Evolutionary conservation across 1,140 invertebrate species (phyloP).

Genomic region (Zaprionus vittiger): DNA sequence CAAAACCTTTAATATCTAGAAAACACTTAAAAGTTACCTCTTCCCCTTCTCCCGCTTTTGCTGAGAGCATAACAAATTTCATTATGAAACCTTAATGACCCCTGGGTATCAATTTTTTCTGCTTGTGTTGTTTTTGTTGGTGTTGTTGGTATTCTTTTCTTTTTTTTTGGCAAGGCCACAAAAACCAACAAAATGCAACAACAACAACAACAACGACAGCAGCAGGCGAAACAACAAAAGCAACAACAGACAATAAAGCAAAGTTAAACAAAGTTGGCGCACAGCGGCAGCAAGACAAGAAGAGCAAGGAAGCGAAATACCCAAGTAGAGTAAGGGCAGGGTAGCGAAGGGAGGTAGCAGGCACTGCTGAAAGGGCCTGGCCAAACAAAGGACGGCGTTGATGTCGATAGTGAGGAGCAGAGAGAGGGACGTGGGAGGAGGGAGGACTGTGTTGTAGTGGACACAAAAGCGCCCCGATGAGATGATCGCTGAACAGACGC

Average conservation of each 20-base stretch:
- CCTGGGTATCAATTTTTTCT: slow-evolving; percentile 3
- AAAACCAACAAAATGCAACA: slow-evolving; percentile 64
- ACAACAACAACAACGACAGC: slow-evolving; percentile 26
- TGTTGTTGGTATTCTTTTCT: background rate
- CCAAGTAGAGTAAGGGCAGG: background rate
- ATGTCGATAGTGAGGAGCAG: slow-evolving; percentile 37
- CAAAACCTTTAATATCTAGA: background rate
- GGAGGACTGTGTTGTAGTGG: slow-evolving; percentile 52
- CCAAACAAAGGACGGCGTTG: slow-evolving; percentile 52
- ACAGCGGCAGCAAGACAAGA: slow-evolving; percentile 26
- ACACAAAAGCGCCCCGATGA: slow-evolving; percentile 77
- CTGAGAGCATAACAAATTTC: slow-evolving; percentile 10
- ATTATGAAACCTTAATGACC: slow-evolving; percentile 30
- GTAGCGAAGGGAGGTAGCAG: background rate
- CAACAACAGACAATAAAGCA: slow-evolving; percentile 66
- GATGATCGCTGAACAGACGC: slow-evolving; percentile 68
- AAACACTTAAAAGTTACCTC: background rate
- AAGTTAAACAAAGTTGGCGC: slow-evolving; percentile 78
- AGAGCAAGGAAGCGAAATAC: slow-evolving; percentile 7
- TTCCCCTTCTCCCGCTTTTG: background rate
- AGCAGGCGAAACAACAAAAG: slow-evolving; percentile 38
- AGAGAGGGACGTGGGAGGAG: slow-evolving; percentile 31
- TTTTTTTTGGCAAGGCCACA: slow-evolving; percentile 59
- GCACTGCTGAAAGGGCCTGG: slow-evolving; percentile 30
- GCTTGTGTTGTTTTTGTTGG: background rate